Evolutionary conservation across 2,113 vertebrate genomes (phyloP), one percentile per base, ranked within the genome.

Genomic region (Nicator chloris): DNA sequence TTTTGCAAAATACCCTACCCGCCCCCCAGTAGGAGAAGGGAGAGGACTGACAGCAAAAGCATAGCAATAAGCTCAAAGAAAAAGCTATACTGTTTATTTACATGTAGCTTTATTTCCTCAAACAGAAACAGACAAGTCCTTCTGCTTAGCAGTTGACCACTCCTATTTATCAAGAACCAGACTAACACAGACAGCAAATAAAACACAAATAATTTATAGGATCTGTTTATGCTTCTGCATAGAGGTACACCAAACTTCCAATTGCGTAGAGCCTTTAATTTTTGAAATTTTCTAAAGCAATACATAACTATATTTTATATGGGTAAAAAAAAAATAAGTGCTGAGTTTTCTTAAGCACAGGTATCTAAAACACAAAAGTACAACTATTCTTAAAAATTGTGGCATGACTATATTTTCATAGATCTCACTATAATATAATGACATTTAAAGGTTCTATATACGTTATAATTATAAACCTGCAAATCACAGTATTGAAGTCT

Each of bases 21-120:
- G 14, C 1, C 1, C 3, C 8, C 8, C 6, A 16, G 6, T 1
- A 76, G 22, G 17, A 15, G 13, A 39, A 42, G 11, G 2, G 10
- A 54, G 30, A 59, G 6, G 10, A 27, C 7, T 45, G 8, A 14
- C 11, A 49, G 19, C 7, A 59, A 71, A 88, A 69, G 4, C 9
- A 33, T 5, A 14, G 7, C 18, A 44, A 44, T 40, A 79, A 73
- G 4, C 18, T 26, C 21, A 40, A 63, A 50, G 24, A 73, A 60
- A 89, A 56, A 7, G 3, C 27, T 31, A 23, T 69, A 13, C 6
- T 23, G 11, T 35, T 68, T 86, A n/a, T 39, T 86, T 69, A 60
- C 15, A 45, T 12, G 15, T 15, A 70, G 10, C 4, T 60, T 23
- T 6, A 42, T 85, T 70, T 79, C 35, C 17, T 77, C 49, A 76